These are phyloP conservation scores for Spilosoma lubricipeda DNA, from an alignment of 2,888 invertebrate species.

Conservation along the genomic window DNA sequence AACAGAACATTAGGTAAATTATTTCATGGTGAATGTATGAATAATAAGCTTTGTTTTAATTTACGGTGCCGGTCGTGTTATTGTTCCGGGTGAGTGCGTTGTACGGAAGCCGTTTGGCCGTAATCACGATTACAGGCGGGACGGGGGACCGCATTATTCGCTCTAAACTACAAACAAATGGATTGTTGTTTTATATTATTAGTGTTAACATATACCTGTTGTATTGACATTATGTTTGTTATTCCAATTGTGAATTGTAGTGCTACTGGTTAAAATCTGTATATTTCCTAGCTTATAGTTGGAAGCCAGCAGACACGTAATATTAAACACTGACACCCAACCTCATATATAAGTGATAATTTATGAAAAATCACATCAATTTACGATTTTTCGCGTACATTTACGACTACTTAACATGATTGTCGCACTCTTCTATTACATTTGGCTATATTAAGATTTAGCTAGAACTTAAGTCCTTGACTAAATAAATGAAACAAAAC, in stretches of 20 bases:
- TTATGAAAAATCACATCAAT: background rate
- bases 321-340: background rate
- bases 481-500: background rate
- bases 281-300: background rate
- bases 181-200: conserved; percentile 41
- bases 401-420: background rate
- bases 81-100: conserved; percentile 74
- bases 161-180: conserved; percentile 39
- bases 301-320: background rate
- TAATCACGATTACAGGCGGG: conserved; percentile 56
- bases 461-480: background rate
- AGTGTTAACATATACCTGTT: background rate
- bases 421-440: background rate
- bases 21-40: conserved; percentile 44
- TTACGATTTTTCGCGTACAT: background rate
- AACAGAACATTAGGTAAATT: conserved; percentile 31
- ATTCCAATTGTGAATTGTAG: conserved; percentile 20
- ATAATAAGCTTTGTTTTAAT: conserved; percentile 64
- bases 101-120: conserved; percentile 65
- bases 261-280: background rate
- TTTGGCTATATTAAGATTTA: background rate
- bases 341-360: background rate
- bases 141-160: conserved; percentile 34
- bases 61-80: conserved; percentile 63
- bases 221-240: conserved; percentile 19